A percentile compares a stretch with the other conserved stretches of the same genome.
phyloP scores from a whole-genome alignment of 2,888 invertebrate genomes.

The Crioceris asparagi region DNA sequence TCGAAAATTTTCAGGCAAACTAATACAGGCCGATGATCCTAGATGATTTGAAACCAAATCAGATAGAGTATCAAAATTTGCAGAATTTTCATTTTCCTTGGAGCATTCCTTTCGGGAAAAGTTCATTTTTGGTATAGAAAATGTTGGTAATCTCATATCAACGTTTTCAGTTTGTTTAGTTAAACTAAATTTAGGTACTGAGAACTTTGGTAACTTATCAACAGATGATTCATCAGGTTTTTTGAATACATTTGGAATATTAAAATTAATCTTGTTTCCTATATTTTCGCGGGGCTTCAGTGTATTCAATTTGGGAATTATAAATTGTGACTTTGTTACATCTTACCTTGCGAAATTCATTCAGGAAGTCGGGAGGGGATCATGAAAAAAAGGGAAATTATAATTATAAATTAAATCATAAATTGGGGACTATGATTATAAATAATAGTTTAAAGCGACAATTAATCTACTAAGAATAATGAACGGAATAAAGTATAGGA shows the following conservation, averaged over 20 bases:
- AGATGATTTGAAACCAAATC: slow-evolving; percentile 24
- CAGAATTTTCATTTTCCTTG: not conserved
- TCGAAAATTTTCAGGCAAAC: not conserved
- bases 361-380: slow-evolving; percentile 18
- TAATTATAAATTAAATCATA: slow-evolving; percentile 11
- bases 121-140: slow-evolving; percentile 11
- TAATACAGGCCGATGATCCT: not conserved
- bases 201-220: not conserved
- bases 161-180: too few species aligned
- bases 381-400: slow-evolving; percentile 28
- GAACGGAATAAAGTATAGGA: not conserved
- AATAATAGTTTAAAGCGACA: too few species aligned
- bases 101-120: not conserved
- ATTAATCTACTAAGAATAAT: not conserved
- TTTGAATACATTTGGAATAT: slow-evolving; percentile 13
- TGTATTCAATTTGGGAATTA: slow-evolving; percentile 9
- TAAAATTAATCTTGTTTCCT: slow-evolving; percentile 9
- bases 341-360: slow-evolving; percentile 41
- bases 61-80: slow-evolving; percentile 1
- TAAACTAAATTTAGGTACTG: not conserved
- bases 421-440: too few species aligned
- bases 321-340: slow-evolving; percentile 20
- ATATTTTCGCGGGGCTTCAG: slow-evolving; percentile 2
- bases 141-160: too few species aligned
- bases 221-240: slow-evolving; percentile 3